A percentile compares a stretch with the other conserved stretches of the same genome.
Conservation (phyloP, 2,113 vertebrate species). For the Cyprinodon variegatus region DNA sequence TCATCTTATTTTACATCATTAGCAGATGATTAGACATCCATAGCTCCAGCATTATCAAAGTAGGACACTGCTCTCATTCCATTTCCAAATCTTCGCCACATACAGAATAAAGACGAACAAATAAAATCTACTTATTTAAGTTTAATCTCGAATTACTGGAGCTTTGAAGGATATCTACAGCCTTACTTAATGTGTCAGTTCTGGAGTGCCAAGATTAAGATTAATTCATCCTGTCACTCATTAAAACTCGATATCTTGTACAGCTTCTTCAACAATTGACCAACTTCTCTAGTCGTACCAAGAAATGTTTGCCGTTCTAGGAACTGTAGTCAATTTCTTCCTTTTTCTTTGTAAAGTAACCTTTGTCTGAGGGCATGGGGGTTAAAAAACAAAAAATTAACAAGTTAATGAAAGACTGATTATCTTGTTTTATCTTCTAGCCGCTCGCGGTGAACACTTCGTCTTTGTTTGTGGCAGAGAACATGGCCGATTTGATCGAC, state of each 20-base stretch:
- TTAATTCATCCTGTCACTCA: neutral
- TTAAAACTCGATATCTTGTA: neutral
- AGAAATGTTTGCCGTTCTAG: neutral
- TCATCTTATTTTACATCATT: no score
- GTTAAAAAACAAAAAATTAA: neutral
- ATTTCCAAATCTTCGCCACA: no score
- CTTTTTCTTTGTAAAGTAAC: neutral
- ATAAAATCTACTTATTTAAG: no score
- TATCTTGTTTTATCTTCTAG: slow-evolving; percentile 41
- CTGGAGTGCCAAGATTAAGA: neutral
- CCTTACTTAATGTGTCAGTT: neutral
- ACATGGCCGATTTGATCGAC: slow-evolving; percentile 95
- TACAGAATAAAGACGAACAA: no score
- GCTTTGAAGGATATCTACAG: neutral
- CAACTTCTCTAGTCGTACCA: neutral
- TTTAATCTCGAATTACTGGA: no score
- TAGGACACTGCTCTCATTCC: no score
- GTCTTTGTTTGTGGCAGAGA: slow-evolving; percentile 88
- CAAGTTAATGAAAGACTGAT: neutral
- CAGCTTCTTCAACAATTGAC: neutral
- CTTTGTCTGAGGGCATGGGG: neutral
- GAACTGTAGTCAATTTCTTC: neutral
- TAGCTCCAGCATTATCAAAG: no score
- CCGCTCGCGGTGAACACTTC: slow-evolving; percentile 86
- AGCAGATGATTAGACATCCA: no score